phyloP scores from a whole-genome alignment of 2,113 vertebrate genomes.

The Forbesichthys papilliferus region DNA sequence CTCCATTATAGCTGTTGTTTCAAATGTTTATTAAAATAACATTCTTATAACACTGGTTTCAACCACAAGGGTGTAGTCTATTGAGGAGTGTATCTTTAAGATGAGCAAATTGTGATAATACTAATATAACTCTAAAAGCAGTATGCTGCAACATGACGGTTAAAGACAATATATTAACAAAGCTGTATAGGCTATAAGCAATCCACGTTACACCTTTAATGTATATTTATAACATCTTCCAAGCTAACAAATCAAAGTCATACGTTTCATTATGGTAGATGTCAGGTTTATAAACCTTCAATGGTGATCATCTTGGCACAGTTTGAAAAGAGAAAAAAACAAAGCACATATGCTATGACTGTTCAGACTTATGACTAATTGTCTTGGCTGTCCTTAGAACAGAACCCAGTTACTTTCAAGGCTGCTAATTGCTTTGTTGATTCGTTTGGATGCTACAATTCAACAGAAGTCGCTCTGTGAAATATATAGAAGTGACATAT shows the following conservation, averaged over 20 bases:
- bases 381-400: constrained; percentile 42
- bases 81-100: no score
- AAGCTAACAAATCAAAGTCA: constrained; percentile 44
- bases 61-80: no score
- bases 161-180: no score
- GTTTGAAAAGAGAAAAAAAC: constrained; percentile 53
- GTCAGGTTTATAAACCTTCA: constrained; percentile 31
- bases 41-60: no score
- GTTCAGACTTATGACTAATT: constrained; percentile 33
- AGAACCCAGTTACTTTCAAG: constrained; percentile 45
- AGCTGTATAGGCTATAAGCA: no score
- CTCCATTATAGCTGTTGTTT: no score
- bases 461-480: not conserved
- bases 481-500: constrained; percentile 22
- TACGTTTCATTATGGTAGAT: constrained; percentile 44
- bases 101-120: no score
- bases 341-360: constrained; percentile 52
- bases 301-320: constrained; percentile 50
- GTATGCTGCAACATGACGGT: no score
- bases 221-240: no score
- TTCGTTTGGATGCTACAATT: constrained; percentile 17
- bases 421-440: constrained; percentile 21
- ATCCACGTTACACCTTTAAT: no score
- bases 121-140: no score
- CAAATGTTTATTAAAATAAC: no score